A percentile compares a stretch with the other conserved stretches of the same genome.
Evolutionary conservation across 2,113 vertebrate genomes (phyloP).

Genomic region (Ammospiza caudacuta): DNA sequence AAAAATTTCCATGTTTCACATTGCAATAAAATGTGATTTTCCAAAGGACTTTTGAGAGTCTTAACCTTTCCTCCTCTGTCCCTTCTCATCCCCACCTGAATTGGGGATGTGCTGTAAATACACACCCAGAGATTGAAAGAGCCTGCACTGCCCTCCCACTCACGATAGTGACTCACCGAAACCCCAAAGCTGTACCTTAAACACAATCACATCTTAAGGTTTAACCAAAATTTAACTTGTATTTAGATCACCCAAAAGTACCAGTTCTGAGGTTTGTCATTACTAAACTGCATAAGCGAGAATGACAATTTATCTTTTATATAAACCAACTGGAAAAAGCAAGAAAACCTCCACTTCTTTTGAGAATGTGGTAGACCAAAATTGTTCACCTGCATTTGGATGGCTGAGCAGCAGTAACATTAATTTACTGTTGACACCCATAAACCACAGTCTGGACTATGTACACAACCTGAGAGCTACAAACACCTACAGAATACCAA

Average conservation of each 20-base stretch:
- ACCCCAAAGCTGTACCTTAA: slow-evolving; percentile 73
- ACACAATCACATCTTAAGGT: slow-evolving; percentile 16
- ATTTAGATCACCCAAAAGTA: slow-evolving; percentile 66
- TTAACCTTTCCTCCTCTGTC: not conserved
- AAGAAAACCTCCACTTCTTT: not conserved
- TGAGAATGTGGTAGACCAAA: slow-evolving; percentile 9
- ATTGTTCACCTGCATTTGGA: not conserved
- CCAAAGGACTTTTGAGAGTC: not conserved
- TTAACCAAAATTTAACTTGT: slow-evolving; percentile 44
- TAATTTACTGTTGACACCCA: not conserved
- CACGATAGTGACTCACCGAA: slow-evolving; percentile 75
- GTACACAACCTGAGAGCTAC: not conserved
- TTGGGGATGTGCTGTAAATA: not conserved
- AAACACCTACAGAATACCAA: not conserved
- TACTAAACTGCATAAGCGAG: slow-evolving; percentile 13
- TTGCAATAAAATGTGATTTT: not conserved
- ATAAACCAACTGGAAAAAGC: not conserved
- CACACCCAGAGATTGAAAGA: slow-evolving; percentile 51
- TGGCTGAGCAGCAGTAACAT: not conserved
- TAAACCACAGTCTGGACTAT: not conserved
- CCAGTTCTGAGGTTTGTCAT: slow-evolving; percentile 40
- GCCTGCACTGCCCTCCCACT: slow-evolving; percentile 70
- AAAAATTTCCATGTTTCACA: not conserved
- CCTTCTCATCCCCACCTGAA: not conserved
- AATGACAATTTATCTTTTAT: not conserved